phyloP scores from a whole-genome alignment of 2,888 invertebrate genomes.

The Hypercompe scribonia region DNA sequence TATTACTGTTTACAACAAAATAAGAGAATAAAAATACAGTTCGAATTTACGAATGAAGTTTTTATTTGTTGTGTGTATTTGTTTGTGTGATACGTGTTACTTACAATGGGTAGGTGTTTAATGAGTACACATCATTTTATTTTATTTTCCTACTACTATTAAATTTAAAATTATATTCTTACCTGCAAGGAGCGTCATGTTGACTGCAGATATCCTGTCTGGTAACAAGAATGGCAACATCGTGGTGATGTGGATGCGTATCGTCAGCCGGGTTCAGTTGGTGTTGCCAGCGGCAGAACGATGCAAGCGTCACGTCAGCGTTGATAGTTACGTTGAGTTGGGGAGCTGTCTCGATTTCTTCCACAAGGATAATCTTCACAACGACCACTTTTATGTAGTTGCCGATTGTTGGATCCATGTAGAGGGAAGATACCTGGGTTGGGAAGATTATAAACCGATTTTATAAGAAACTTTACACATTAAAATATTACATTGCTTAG shows the following conservation, averaged over 20 bases:
- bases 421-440: conserved; percentile 90
- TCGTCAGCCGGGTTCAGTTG: conserved; percentile 91
- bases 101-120: no score
- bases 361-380: conserved; percentile 93
- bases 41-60: neutral
- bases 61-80: neutral
- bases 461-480: neutral
- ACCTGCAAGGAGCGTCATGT: conserved; percentile 85
- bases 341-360: conserved; percentile 87
- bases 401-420: conserved; percentile 95
- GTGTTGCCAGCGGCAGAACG: conserved; percentile 95
- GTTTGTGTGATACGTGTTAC: neutral
- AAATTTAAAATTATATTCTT: conserved; percentile 54
- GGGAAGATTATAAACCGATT: neutral
- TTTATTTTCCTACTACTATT: neutral
- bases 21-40: neutral
- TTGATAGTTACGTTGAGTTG: conserved; percentile 92
- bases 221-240: conserved; percentile 95
- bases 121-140: neutral
- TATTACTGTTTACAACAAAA: neutral
- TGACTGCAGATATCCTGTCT: conserved; percentile 91
- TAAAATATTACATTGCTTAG: no score
- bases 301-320: conserved; percentile 93
- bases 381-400: conserved; percentile 96
- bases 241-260: conserved; percentile 94